Base-by-base conservation (phyloP, 2,113 vertebrate species). In the Oxyruncus cristatus region DNA sequence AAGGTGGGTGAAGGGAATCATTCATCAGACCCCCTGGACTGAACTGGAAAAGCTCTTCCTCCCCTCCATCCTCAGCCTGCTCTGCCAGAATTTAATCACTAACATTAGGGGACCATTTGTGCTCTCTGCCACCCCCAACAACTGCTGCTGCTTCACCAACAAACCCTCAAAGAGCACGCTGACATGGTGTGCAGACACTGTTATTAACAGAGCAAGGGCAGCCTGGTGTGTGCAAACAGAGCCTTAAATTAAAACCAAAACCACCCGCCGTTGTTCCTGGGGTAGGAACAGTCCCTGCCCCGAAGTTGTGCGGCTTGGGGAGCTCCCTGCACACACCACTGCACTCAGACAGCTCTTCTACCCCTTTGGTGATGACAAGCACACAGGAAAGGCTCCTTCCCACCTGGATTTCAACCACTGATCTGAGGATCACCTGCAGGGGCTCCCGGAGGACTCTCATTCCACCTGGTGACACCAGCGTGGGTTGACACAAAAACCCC, bases 351-450 rank as follows among this genome's bases (percentile, higher is more conserved):
- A 37, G 73, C 50, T 30, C 3, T 56, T n/a, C 27, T 13, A 14
- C 82, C 78, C 68, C 58, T 56, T 30, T 35, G 6, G 24, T 58
- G 73, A 4, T 13, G 56, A 12, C 46, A 32, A 9, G 0, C 65
- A 11, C 37, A 6, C 20, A 0, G 35, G n/a, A 56, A 56, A 55
- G 73, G 77, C 32, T 14, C 2, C 50, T 82, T 23, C 88, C 47
- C 84, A 56, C 58, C 91, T 46, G 75, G 65, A 50, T 88, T 84
- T 73, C 84, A 80, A 75, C 24, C 72, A 6, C 77, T 3, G 70
- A 16, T 12, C 39, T 17, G 20, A 50, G 26, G 4, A 2, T 1
- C 6, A 0, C 3, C 68, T 9, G 2, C 3, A 1, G 81, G 50
- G 39, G 6, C 82, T 27, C n/a, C 20, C 1, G 0, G 30, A 56